Evolutionary conservation across 2,888 invertebrate genomes (phyloP).

Genomic region (Amiota minor): DNA sequence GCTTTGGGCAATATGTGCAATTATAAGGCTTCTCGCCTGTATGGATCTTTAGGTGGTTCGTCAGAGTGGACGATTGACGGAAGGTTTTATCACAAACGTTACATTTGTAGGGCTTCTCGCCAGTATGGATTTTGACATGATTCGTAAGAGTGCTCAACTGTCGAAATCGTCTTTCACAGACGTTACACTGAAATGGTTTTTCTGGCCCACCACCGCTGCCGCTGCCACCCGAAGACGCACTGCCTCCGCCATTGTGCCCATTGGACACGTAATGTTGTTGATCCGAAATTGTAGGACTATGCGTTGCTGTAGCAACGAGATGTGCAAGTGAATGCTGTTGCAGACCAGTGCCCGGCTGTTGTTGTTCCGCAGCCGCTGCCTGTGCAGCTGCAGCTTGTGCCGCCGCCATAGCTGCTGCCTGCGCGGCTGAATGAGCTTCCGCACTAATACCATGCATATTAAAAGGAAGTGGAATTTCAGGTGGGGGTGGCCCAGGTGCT

Average conservation of each 20-base stretch:
- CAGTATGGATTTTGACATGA: conserved; percentile 74
- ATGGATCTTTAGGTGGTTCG: conserved; percentile 74
- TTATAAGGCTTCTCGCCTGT: conserved; percentile 74
- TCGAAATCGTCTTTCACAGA: conserved; percentile 73
- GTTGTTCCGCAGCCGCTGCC: conserved; percentile 68
- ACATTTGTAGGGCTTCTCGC: conserved; percentile 74
- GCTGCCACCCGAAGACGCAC: conserved; percentile 35
- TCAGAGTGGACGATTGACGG: conserved; percentile 74
- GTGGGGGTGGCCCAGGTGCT: conserved; percentile 55
- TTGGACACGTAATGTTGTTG: conserved; percentile 58
- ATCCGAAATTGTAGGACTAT: conserved; percentile 62
- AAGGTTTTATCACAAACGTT: conserved; percentile 74
- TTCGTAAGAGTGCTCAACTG: conserved; percentile 74
- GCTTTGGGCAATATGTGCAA: conserved; percentile 73
- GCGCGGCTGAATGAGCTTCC: conserved; percentile 70
- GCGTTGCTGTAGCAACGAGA: conserved; percentile 63
- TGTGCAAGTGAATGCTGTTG: conserved; percentile 64
- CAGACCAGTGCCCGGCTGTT: conserved; percentile 43
- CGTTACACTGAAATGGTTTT: conserved; percentile 74
- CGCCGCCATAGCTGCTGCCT: conserved; percentile 72
- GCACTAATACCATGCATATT: conserved; percentile 70
- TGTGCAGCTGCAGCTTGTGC: conserved; percentile 71
- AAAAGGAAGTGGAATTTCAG: conserved; percentile 70
- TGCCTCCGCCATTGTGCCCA: conserved; percentile 58
- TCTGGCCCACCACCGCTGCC: conserved; percentile 63